A percentile compares a stretch with the other conserved stretches of the same genome.
These are phyloP conservation scores for Hirudo medicinalis DNA, from an alignment of 1,140 invertebrate genomes.

Conservation along the genomic window DNA sequence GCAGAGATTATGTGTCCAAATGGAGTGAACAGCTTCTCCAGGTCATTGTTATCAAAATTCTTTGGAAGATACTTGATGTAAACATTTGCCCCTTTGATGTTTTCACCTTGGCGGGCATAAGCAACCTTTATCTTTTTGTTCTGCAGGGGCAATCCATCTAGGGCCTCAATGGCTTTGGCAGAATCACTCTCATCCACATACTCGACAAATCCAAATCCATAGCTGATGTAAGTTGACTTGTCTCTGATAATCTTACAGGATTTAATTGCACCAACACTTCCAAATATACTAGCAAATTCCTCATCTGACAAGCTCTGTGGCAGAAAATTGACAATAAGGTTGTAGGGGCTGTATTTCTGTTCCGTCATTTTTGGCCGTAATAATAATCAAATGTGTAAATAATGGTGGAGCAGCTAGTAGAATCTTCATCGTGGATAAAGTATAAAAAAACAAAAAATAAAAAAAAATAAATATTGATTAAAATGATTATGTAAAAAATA, in stretches of 20 bases:
- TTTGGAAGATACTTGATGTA: slow-evolving; percentile 83
- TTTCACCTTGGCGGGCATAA: slow-evolving; percentile 75
- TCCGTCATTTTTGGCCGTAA: neutral
- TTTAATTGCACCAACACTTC: slow-evolving; percentile 58
- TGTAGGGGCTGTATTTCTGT: slow-evolving; percentile 42
- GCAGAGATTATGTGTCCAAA: slow-evolving; percentile 79
- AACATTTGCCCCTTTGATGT: slow-evolving; percentile 85
- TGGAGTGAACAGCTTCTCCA: slow-evolving; percentile 68
- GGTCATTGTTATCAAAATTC: slow-evolving; percentile 49
- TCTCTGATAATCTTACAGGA: slow-evolving; percentile 75
- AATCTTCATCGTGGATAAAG: too few relatives aligned
- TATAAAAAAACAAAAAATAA: too few relatives aligned
- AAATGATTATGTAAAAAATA: too few relatives aligned
- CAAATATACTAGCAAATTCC: slow-evolving; percentile 74
- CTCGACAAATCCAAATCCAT: slow-evolving; percentile 93
- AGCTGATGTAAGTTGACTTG: slow-evolving; percentile 70
- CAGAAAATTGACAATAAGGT: slow-evolving; percentile 87
- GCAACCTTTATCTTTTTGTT: slow-evolving; percentile 79
- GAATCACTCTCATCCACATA: slow-evolving; percentile 72
- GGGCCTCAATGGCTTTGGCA: slow-evolving; percentile 62
- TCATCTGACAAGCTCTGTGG: slow-evolving; percentile 83
- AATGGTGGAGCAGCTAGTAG: neutral
- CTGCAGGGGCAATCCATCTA: slow-evolving; percentile 75
- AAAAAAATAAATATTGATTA: too few relatives aligned
- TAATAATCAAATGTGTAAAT: slow-evolving; percentile 12